Percentiles rank a stretch among this genome's conserved stretches.
phyloP scores from a whole-genome alignment of 2,113 vertebrate species.

The Argyrosomus japonicus region DNA sequence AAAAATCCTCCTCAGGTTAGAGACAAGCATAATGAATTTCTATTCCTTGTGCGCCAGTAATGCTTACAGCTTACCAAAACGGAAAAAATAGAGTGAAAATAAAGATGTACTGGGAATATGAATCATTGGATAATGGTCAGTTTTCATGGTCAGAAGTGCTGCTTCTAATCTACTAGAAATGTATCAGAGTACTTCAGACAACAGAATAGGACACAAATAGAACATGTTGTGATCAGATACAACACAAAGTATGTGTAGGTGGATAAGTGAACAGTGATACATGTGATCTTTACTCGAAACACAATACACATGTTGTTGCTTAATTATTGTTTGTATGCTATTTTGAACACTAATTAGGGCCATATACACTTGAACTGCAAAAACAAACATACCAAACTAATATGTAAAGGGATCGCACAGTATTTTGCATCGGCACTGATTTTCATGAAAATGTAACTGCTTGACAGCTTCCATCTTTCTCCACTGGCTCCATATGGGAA shows the following conservation, averaged over 20 bases:
- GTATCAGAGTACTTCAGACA: not conserved
- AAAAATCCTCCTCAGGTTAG: conserved; percentile 10
- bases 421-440: conserved; percentile 12
- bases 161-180: not conserved
- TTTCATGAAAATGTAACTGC: conserved; percentile 17
- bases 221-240: not conserved
- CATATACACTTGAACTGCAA: not conserved
- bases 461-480: conserved; percentile 43
- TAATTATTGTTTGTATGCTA: not conserved
- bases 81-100: not conserved
- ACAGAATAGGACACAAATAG: not conserved
- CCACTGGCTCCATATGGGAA: conserved; percentile 34
- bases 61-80: not conserved
- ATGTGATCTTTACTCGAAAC: conserved; percentile 4
- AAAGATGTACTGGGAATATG: not conserved
- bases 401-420: not conserved
- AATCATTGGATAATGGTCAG: not conserved
- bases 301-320: not conserved
- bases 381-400: not conserved
- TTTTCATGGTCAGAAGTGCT: not conserved
- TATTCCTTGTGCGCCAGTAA: not conserved
- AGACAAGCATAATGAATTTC: conserved; percentile 15
- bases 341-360: not conserved
- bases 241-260: not conserved
- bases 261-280: not conserved